These are phyloP conservation scores for Enteromius viviparus DNA, from an alignment of 2,797 vertebrate species.

Conservation along the genomic window DNA sequence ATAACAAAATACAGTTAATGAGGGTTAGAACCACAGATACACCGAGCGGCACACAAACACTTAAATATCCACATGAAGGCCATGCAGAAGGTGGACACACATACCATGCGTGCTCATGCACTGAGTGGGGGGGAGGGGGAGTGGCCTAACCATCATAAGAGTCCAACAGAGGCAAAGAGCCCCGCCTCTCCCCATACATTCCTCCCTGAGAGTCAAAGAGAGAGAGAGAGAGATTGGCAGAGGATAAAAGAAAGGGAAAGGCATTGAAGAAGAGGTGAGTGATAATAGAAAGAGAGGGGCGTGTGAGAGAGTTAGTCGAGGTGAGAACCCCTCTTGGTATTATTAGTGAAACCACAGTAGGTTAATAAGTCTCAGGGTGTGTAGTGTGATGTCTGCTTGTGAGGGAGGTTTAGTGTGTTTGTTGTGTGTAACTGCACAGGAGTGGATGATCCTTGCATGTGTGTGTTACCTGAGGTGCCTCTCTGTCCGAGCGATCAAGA, in stretches of 20 bases:
- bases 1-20: conserved; percentile 24
- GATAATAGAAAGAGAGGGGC: conserved; percentile 37
- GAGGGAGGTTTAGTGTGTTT: not conserved
- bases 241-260: conserved; percentile 46
- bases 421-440: conserved; percentile 14
- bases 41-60: conserved; percentile 21
- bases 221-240: conserved; percentile 62
- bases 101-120: conserved; percentile 84
- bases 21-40: conserved; percentile 51
- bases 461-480: conserved; percentile 83
- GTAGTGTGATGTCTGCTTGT: conserved; percentile 56
- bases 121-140: conserved; percentile 73
- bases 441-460: conserved; percentile 25
- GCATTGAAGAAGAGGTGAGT: conserved; percentile 45
- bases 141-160: conserved; percentile 84
- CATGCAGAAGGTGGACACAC: conserved; percentile 76
- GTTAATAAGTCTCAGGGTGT: conserved; percentile 16
- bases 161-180: conserved; percentile 80
- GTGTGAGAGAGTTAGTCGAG: conserved; percentile 52
- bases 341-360: conserved; percentile 37
- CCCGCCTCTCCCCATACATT: conserved; percentile 80
- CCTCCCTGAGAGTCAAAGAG: conserved; percentile 76
- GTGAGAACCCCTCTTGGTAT: conserved; percentile 32
- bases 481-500: conserved; percentile 85
- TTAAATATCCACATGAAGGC: conserved; percentile 56